These are phyloP conservation scores for Parnassius glacialis DNA, from an alignment of 2,888 invertebrate genomes.

Conservation along the genomic window DNA sequence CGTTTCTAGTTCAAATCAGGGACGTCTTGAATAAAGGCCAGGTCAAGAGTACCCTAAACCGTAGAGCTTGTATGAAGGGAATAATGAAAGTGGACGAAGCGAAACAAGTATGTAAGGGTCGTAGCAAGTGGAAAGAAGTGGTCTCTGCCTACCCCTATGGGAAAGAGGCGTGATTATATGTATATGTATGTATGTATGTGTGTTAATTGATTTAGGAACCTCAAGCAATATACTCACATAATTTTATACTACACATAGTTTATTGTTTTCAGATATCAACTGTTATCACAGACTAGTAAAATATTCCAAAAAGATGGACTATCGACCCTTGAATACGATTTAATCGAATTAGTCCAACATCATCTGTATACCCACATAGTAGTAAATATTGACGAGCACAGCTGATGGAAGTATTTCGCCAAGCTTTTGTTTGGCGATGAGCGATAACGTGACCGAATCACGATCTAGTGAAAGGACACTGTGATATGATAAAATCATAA, in stretches of 20 bases:
- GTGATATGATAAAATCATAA: conserved; percentile 6
- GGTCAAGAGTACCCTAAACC: too few relatives aligned
- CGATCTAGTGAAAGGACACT: conserved; percentile 4
- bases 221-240: too few relatives aligned
- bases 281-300: conserved; percentile 90
- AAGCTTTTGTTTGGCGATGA: conserved; percentile 77
- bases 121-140: too few relatives aligned
- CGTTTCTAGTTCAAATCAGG: too few relatives aligned
- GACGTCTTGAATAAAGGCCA: too few relatives aligned
- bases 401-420: conserved; percentile 85
- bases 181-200: too few relatives aligned
- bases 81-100: too few relatives aligned
- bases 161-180: too few relatives aligned
- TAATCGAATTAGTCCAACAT: conserved; percentile 84
- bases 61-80: too few relatives aligned
- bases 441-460: conserved; percentile 46
- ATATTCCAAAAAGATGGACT: conserved; percentile 93
- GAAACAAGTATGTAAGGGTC: too few relatives aligned
- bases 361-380: conserved; percentile 91
- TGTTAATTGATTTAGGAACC: too few relatives aligned
- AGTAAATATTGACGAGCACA: conserved; percentile 86
- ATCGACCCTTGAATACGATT: conserved; percentile 89
- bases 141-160: too few relatives aligned
- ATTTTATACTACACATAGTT: background rate
- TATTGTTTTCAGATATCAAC: conserved; percentile 86